phyloP scores from a whole-genome alignment of 2,113 vertebrate genomes.

The Steatornis caripensis region DNA sequence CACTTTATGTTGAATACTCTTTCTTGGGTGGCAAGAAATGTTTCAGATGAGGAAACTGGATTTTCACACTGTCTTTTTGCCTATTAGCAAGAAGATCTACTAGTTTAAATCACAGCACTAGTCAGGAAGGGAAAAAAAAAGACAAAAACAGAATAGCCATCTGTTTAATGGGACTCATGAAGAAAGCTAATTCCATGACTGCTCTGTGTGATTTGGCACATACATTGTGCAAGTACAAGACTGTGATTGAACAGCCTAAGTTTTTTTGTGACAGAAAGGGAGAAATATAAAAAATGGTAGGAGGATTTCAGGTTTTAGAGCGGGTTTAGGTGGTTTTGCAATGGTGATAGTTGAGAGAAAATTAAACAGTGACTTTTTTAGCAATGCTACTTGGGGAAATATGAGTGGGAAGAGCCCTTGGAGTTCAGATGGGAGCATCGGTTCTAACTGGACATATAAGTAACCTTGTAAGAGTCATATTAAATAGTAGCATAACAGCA shows the following conservation, averaged over 20 bases:
- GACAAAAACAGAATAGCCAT: not conserved
- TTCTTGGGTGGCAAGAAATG: not conserved
- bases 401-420: not conserved
- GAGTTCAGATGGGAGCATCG: not conserved
- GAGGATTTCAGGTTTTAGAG: not conserved
- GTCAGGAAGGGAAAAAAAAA: not conserved
- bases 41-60: not conserved
- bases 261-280: slow-evolving; percentile 2
- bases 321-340: not conserved
- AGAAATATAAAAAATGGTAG: not conserved
- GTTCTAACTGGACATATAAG: not conserved
- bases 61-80: slow-evolving; percentile 6
- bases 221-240: not conserved
- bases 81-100: not conserved
- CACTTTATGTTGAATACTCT: not conserved
- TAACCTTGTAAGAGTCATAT: not conserved
- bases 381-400: not conserved
- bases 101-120: not conserved
- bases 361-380: not conserved
- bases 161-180: not conserved
- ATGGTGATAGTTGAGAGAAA: not conserved
- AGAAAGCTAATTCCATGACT: not conserved
- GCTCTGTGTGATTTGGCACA: not conserved
- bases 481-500: not conserved
- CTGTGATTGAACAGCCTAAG: not conserved